Evolutionary conservation across 2,888 invertebrate species (phyloP).

Genomic region (Parthenolecanium corni): DNA sequence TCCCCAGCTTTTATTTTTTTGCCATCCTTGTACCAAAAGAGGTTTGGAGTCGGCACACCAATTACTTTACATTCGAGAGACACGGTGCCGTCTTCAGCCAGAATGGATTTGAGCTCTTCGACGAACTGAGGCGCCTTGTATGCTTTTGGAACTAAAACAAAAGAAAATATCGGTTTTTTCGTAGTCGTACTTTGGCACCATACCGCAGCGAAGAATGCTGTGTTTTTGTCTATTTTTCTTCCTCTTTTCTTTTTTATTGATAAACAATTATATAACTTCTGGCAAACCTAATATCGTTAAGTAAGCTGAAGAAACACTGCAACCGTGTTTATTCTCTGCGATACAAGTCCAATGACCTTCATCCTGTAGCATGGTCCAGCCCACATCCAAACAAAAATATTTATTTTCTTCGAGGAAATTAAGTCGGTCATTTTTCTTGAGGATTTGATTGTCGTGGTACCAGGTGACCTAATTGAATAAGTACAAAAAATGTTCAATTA

Average conservation of each 20-base stretch:
- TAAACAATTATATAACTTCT: neutral
- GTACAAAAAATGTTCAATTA: neutral
- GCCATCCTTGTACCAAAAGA: slow-evolving; percentile 68
- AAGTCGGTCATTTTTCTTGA: slow-evolving; percentile 63
- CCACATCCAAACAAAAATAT: slow-evolving; percentile 73
- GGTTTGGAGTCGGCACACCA: slow-evolving; percentile 71
- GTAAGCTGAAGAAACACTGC: slow-evolving; percentile 18
- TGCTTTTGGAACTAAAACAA: slow-evolving; percentile 63
- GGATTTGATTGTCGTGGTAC: slow-evolving; percentile 68
- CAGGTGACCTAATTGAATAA: slow-evolving; percentile 57
- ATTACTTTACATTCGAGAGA: slow-evolving; percentile 84
- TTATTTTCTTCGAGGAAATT: slow-evolving; percentile 69
- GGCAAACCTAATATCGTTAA: slow-evolving; percentile 15
- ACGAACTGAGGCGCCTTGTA: slow-evolving; percentile 80
- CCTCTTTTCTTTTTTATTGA: neutral
- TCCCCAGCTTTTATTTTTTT: slow-evolving; percentile 81
- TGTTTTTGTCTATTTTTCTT: too few relatives aligned
- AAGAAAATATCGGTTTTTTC: neutral
- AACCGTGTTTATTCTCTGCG: slow-evolving; percentile 61
- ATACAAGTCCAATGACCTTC: slow-evolving; percentile 76
- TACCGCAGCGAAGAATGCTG: too few relatives aligned
- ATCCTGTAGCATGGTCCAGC: slow-evolving; percentile 68
- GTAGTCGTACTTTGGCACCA: neutral
- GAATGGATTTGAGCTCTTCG: slow-evolving; percentile 66
- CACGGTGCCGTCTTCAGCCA: slow-evolving; percentile 79